Conservation (phyloP, 2,797 vertebrate genomes). For the Synanceia verrucosa region DNA sequence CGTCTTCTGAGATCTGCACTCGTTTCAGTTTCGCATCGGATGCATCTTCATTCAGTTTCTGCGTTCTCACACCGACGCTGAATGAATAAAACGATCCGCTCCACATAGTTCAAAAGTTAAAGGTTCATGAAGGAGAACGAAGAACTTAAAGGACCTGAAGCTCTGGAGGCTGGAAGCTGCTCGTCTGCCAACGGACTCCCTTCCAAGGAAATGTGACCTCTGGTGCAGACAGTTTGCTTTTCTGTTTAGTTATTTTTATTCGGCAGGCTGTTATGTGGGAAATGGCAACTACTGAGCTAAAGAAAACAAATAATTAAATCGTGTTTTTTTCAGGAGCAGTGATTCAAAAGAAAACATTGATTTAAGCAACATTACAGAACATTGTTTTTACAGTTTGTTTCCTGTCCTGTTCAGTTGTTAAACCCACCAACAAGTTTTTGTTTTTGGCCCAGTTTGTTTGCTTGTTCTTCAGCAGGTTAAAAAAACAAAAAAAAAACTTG, state of each 20-base stretch:
- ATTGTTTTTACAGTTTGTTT: not conserved
- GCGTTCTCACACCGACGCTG: not conserved
- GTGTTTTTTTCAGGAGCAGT: not conserved
- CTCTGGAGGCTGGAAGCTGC: not conserved
- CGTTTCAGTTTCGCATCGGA: not conserved
- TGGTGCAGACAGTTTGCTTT: not conserved
- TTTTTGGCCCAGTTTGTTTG: conserved; percentile 5
- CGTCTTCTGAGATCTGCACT: not conserved
- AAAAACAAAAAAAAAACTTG: not conserved
- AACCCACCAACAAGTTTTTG: not conserved
- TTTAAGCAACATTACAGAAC: not conserved
- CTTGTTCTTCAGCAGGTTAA: not conserved
- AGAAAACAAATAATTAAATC: not conserved
- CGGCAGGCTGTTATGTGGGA: not conserved
- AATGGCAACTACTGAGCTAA: not conserved
- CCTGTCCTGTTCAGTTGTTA: not conserved
- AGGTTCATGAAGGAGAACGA: conserved; percentile 28
- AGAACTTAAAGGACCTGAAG: conserved; percentile 14
- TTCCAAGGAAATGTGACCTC: conserved; percentile 9
- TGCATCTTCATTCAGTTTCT: conserved; percentile 3
- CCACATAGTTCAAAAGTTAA: conserved; percentile 14
- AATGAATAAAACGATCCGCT: conserved; percentile 2
- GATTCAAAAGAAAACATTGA: not conserved
- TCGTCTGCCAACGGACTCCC: not conserved
- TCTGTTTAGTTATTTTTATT: not conserved